Evolutionary conservation across 2,113 vertebrate species (phyloP).

Genomic region (Calyptommatus sinebrachiatus): DNA sequence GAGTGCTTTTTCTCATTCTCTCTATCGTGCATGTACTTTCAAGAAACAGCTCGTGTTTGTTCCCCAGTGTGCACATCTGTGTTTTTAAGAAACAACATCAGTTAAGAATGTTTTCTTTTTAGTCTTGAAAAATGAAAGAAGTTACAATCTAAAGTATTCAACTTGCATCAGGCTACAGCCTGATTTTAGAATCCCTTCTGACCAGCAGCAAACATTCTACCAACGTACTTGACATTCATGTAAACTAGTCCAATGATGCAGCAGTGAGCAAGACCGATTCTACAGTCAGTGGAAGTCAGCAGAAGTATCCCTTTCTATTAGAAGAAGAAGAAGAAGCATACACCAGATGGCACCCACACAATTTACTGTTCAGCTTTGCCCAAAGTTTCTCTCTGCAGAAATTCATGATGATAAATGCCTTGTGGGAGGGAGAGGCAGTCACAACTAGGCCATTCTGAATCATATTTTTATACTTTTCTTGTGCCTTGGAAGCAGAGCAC

Average conservation of each 20-base stretch:
- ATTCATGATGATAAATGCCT: slow-evolving; percentile 16
- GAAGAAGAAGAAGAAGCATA: slow-evolving; percentile 1
- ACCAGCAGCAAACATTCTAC: neutral
- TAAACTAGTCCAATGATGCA: neutral
- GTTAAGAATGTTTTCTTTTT: no score
- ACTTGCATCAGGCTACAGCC: no score
- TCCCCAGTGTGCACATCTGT: no score
- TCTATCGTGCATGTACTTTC: no score
- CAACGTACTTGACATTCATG: neutral
- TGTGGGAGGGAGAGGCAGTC: neutral
- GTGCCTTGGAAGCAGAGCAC: slow-evolving; percentile 1
- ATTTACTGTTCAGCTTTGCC: slow-evolving; percentile 23
- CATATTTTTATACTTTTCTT: slow-evolving; percentile 6
- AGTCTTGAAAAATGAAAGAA: no score
- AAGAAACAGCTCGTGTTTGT: no score
- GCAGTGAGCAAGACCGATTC: neutral
- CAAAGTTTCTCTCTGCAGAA: slow-evolving; percentile 15
- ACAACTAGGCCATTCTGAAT: slow-evolving; percentile 32
- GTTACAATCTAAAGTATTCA: no score
- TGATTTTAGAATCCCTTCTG: neutral
- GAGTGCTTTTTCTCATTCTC: no score
- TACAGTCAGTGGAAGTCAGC: neutral
- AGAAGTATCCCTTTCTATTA: slow-evolving; percentile 24
- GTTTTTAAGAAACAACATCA: no score
- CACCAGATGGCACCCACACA: slow-evolving; percentile 5